A percentile compares a stretch with the other conserved stretches of the same genome.
These are phyloP conservation scores for Corydoras maculifer DNA, from an alignment of 2,113 vertebrate genomes.

Conservation along the genomic window DNA sequence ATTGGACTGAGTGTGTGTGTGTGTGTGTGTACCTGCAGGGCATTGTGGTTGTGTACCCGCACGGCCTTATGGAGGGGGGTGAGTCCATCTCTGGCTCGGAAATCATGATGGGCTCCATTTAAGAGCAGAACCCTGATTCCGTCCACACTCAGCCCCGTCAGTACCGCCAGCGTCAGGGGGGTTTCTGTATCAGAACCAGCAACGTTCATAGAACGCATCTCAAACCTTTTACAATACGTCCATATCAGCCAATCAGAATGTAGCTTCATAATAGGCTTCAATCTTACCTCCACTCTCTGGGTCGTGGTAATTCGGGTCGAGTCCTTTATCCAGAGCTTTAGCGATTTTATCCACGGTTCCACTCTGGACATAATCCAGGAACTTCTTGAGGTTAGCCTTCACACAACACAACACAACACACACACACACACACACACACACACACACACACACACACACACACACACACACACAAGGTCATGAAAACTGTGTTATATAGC, in stretches of 20 bases:
- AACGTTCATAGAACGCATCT: not conserved
- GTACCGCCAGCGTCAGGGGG: slow-evolving; percentile 75
- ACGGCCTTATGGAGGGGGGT: slow-evolving; percentile 82
- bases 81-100: slow-evolving; percentile 78
- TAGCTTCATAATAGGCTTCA: too few relatives aligned
- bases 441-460: slow-evolving; percentile 10
- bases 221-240: not conserved
- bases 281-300: slow-evolving; percentile 79
- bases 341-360: slow-evolving; percentile 77
- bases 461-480: not conserved
- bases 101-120: slow-evolving; percentile 84
- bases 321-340: slow-evolving; percentile 82
- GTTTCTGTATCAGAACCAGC: slow-evolving; percentile 62
- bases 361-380: slow-evolving; percentile 79
- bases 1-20: not conserved
- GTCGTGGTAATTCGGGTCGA: slow-evolving; percentile 89
- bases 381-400: slow-evolving; percentile 86
- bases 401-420: not conserved
- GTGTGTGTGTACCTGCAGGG: slow-evolving; percentile 68
- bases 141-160: slow-evolving; percentile 68
- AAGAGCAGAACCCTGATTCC: slow-evolving; percentile 77
- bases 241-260: too few relatives aligned
- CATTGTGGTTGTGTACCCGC: slow-evolving; percentile 74
- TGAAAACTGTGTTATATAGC: too few relatives aligned
- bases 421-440: not conserved